Evolutionary conservation across 1,140 invertebrate species (phyloP).

Genomic region (Saccostrea cuccullata): DNA sequence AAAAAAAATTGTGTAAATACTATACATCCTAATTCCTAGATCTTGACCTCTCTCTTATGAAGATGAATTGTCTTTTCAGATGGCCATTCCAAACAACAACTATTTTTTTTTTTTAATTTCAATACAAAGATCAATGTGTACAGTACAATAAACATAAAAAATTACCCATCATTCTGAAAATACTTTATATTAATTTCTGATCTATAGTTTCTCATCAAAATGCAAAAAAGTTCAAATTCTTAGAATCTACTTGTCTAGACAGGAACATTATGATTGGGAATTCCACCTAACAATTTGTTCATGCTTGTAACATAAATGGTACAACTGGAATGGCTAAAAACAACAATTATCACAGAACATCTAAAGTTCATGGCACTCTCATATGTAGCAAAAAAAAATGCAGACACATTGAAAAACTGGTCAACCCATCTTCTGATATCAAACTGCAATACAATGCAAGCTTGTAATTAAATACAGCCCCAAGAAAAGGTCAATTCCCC

Average conservation of each 20-base stretch:
- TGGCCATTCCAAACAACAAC: not conserved
- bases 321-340: conserved; percentile 24
- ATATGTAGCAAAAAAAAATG: conserved; percentile 23
- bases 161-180: too few species aligned
- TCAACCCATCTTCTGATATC: not conserved
- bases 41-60: not conserved
- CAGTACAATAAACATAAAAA: not conserved
- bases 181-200: too few species aligned
- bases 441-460: not conserved
- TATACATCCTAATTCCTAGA: too few species aligned
- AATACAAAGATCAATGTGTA: not conserved
- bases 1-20: too few species aligned
- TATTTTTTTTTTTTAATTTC: not conserved
- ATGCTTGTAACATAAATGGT: not conserved
- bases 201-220: not conserved
- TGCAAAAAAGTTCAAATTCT: not conserved
- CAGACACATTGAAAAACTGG: not conserved
- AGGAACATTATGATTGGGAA: too few species aligned
- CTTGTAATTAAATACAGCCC: not conserved
- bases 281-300: not conserved
- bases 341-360: conserved; percentile 33
- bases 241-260: not conserved
- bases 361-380: conserved; percentile 26
- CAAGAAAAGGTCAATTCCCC: not conserved
- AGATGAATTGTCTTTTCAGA: not conserved